Evolutionary conservation across 2,797 vertebrate species (phyloP).

Genomic region (Steatocranus sp.): DNA sequence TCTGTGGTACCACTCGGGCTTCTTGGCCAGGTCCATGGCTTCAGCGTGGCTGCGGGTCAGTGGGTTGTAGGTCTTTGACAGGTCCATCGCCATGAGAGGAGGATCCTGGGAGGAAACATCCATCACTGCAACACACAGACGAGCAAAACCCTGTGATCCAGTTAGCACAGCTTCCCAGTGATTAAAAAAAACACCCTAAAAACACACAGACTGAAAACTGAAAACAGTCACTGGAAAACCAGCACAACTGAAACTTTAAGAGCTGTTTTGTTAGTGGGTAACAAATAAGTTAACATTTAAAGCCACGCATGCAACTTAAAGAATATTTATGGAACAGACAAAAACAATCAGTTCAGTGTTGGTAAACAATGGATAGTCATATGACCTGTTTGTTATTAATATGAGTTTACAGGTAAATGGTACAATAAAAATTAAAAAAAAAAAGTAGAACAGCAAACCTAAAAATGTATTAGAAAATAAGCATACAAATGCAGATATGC

Average conservation of each 20-base stretch:
- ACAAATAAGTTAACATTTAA: not conserved
- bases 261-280: not conserved
- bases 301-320: rapidly evolving
- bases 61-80: slow-evolving; percentile 62
- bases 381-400: not conserved
- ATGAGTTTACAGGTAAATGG: not conserved
- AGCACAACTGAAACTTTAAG: not conserved
- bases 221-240: not conserved
- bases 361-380: rapidly evolving
- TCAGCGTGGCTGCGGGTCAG: slow-evolving; percentile 41
- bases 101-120: slow-evolving; percentile 62
- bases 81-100: slow-evolving; percentile 64
- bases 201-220: rapidly evolving
- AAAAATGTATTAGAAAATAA: not conserved
- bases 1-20: slow-evolving; percentile 67
- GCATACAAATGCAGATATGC: not conserved
- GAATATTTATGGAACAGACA: not conserved
- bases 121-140: slow-evolving; percentile 57
- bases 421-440: not conserved
- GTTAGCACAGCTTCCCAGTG: not conserved
- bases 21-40: slow-evolving; percentile 63
- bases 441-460: too few relatives aligned
- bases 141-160: not conserved
- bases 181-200: not conserved
- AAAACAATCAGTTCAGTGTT: not conserved